Conservation (phyloP, 2,113 vertebrate species). For the Phodopus roborovskii region DNA sequence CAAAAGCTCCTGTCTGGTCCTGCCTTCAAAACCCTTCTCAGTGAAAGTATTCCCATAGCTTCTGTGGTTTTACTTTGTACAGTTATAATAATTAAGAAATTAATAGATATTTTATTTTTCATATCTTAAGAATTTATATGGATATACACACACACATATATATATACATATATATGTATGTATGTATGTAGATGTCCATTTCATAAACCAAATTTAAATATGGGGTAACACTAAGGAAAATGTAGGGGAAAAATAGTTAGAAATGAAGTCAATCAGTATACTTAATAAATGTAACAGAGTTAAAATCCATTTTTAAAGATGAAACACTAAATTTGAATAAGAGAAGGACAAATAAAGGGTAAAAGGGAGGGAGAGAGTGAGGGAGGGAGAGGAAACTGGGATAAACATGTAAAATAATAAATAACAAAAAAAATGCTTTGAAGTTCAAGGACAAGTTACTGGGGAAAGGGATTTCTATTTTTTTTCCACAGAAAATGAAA, state of each 20-base stretch:
- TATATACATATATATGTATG: background rate
- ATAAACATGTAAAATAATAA: too few relatives aligned
- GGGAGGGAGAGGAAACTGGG: too few relatives aligned
- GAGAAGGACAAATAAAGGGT: constrained; percentile 30
- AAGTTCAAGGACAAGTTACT: too few relatives aligned
- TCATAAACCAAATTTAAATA: background rate
- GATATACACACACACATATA: background rate
- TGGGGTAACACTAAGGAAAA: background rate
- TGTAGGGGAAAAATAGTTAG: background rate
- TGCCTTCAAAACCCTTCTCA: background rate
- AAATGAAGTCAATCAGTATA: background rate
- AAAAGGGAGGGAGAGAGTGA: too few relatives aligned
- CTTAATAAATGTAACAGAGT: background rate
- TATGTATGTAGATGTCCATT: background rate
- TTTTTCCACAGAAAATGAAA: too few relatives aligned
- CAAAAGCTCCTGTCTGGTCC: background rate
- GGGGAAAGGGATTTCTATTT: too few relatives aligned
- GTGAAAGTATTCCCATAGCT: background rate
- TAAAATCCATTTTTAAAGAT: background rate
- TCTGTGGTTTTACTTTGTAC: background rate
- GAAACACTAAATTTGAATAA: background rate
- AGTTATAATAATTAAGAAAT: background rate
- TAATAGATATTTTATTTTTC: background rate
- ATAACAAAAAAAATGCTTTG: too few relatives aligned
- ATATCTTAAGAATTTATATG: background rate